Conservation (phyloP, 2,113 vertebrate genomes). For the Corvus moneduloides region DNA sequence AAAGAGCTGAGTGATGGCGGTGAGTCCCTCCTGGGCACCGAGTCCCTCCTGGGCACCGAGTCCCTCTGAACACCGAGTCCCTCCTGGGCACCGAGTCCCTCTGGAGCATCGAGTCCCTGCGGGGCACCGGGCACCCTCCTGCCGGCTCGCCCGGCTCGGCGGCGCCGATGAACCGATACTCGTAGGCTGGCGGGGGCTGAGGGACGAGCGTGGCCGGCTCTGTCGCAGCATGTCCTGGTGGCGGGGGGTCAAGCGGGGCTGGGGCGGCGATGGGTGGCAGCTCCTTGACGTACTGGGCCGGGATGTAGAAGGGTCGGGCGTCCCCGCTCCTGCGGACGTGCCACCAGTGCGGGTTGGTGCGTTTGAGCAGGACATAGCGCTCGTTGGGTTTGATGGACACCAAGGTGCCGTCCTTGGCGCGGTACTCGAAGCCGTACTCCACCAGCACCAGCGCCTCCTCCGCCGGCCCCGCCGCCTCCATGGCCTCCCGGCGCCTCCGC, state of each 20-base stretch:
- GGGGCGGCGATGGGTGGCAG: not conserved
- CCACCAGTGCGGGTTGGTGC: conserved; percentile 92
- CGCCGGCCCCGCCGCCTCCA: conserved; percentile 21
- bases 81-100: not conserved
- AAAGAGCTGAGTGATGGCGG: conserved; percentile 19
- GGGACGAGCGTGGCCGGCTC: not conserved
- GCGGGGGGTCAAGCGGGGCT: rapidly evolving
- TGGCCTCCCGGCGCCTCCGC: not conserved
- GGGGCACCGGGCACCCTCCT: not conserved
- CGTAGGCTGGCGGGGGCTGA: conserved; percentile 1
- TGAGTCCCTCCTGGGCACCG: not conserved
- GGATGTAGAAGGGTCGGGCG: conserved; percentile 85
- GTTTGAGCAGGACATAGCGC: conserved; percentile 82
- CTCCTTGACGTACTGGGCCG: conserved; percentile 87
- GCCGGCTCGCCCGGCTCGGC: not conserved
- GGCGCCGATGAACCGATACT: conserved; percentile 67
- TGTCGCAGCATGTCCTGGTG: rapidly evolving
- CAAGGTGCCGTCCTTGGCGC: conserved; percentile 76
- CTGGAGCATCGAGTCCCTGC: not conserved
- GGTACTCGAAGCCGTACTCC: conserved; percentile 86
- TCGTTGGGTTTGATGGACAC: conserved; percentile 88
- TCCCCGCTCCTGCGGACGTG: conserved; percentile 78
- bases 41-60: not conserved
- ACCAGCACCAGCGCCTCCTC: conserved; percentile 83
- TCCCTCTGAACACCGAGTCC: not conserved